These are phyloP conservation scores for Pseudeuparius sepicola DNA, from an alignment of 2,888 invertebrate genomes.

Conservation along the genomic window DNA sequence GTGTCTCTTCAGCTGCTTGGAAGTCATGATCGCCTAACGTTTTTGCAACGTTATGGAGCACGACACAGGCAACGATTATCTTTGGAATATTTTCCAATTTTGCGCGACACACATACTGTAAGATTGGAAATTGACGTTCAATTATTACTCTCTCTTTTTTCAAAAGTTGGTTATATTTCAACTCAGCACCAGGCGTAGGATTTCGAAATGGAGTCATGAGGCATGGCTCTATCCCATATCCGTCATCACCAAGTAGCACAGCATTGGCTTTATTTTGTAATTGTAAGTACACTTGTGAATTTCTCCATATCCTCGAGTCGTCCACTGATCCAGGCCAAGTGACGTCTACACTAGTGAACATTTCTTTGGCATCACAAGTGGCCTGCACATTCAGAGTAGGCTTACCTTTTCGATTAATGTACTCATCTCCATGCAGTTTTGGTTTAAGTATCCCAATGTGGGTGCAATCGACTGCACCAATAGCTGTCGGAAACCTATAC, in stretches of 20 bases:
- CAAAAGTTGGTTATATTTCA: constrained; percentile 2
- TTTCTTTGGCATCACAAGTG: no score
- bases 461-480: no score
- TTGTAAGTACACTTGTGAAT: constrained; percentile 8
- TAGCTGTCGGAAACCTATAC: neutral
- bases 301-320: constrained; percentile 11
- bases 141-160: constrained; percentile 11
- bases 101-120: constrained; percentile 14
- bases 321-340: constrained; percentile 9
- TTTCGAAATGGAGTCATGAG: constrained; percentile 18
- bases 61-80: no score
- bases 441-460: no score
- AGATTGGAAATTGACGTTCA: constrained; percentile 13
- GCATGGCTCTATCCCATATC: constrained; percentile 17
- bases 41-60: constrained; percentile 11
- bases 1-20: constrained; percentile 7
- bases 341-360: constrained; percentile 6
- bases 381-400: no score
- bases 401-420: no score
- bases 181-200: constrained; percentile 11
- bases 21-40: constrained; percentile 8
- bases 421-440: no score
- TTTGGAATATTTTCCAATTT: no score
- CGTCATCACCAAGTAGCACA: constrained; percentile 17
- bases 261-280: constrained; percentile 13